These are phyloP conservation scores for Porites lobata DNA, from an alignment of 92 coral and sea anemone genomes.

Conservation along the genomic window DNA sequence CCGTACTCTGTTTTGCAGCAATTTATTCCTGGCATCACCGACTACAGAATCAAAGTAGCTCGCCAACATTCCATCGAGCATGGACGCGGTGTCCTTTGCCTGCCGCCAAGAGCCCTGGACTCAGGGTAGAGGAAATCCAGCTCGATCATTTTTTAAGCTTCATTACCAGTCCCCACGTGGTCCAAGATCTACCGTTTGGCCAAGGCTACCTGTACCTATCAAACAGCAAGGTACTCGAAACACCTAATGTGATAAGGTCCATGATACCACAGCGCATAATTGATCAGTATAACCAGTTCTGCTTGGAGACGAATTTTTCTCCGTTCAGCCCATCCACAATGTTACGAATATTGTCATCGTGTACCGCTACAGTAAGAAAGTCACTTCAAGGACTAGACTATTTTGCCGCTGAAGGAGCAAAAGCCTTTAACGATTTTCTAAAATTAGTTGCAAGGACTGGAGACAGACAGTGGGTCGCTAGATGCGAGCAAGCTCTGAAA, in stretches of 20 bases:
- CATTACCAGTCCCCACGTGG: conserved; percentile 53
- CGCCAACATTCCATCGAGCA: conserved; percentile 47
- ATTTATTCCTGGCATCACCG: conserved; percentile 66
- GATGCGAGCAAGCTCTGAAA: neutral
- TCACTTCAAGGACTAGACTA: conserved; percentile 42
- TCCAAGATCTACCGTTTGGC: conserved; percentile 21
- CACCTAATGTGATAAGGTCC: conserved; percentile 49
- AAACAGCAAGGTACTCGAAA: conserved; percentile 5
- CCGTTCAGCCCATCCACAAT: neutral
- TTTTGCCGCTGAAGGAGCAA: conserved; percentile 40
- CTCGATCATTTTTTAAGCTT: conserved; percentile 64
- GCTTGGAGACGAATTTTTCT: conserved; percentile 5
- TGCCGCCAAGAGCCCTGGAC: conserved; percentile 53
- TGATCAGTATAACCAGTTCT: conserved; percentile 26
- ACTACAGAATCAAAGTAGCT: conserved; percentile 49
- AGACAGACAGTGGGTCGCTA: conserved; percentile 20
- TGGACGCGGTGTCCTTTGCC: conserved; percentile 66
- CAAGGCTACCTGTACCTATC: no score
- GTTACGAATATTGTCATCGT: conserved; percentile 16
- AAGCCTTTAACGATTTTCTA: conserved; percentile 21
- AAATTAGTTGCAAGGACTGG: conserved; percentile 6
- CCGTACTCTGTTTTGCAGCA: conserved; percentile 58
- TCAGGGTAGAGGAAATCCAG: conserved; percentile 44
- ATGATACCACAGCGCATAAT: conserved; percentile 48
- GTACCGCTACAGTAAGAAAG: conserved; percentile 34